These are phyloP conservation scores for Parus major DNA, from an alignment of 2,113 vertebrate genomes.

Conservation along the genomic window DNA sequence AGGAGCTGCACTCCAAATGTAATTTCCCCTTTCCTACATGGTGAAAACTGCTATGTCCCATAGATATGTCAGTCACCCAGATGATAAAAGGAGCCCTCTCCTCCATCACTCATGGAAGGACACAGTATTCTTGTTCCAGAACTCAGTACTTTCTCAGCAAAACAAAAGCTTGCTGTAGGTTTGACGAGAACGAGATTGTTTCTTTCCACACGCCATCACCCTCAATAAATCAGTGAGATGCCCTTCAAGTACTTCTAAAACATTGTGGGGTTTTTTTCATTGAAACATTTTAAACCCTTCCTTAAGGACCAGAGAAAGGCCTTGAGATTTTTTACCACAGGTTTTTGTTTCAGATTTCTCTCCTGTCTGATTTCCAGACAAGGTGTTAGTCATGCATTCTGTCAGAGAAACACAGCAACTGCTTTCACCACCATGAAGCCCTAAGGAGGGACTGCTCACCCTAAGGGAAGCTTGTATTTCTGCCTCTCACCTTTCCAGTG, in stretches of 20 bases:
- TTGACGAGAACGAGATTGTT: slow-evolving; percentile 18
- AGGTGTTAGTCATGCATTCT: background rate
- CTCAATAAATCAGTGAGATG: slow-evolving; percentile 53
- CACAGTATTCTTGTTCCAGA: background rate
- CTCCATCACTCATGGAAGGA: background rate
- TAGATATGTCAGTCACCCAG: background rate
- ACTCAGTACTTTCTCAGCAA: background rate
- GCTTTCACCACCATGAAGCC: background rate
- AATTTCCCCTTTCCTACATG: background rate
- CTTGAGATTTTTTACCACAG: background rate
- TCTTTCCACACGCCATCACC: slow-evolving; percentile 27
- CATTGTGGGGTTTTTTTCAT: background rate
- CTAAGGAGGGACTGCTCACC: background rate
- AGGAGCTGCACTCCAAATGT: background rate
- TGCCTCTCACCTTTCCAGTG: background rate
- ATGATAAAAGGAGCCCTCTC: background rate
- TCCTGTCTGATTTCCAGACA: background rate
- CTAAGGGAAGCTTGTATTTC: background rate
- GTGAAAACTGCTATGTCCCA: background rate
- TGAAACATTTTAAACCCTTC: background rate
- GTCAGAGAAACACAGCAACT: background rate
- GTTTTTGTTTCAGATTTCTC: background rate
- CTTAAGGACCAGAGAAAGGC: background rate
- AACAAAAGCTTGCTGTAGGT: slow-evolving; percentile 15
- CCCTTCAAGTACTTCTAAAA: slow-evolving; percentile 35